Conservation (phyloP, 2,888 invertebrate species). For the Oligia fasciuncula region DNA sequence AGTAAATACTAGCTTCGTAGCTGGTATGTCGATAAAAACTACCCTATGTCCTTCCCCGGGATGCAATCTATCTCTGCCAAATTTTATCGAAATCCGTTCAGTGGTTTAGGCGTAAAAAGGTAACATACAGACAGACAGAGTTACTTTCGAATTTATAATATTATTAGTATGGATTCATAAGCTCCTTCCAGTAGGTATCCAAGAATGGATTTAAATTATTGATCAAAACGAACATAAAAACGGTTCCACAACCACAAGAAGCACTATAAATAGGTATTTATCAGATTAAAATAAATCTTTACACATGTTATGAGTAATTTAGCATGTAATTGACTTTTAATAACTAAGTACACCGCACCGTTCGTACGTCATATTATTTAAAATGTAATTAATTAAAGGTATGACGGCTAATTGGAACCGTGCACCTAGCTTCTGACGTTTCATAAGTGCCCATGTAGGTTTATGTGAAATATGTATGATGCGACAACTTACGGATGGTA, state of each 20-base stretch:
- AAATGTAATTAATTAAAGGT: neutral
- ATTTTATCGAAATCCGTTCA: no score
- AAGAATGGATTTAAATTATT: neutral
- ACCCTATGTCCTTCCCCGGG: no score
- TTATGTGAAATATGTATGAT: neutral
- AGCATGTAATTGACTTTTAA: slow-evolving; percentile 3
- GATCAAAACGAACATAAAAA: neutral
- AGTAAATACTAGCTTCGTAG: no score
- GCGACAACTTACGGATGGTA: slow-evolving; percentile 83
- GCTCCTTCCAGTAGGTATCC: no score
- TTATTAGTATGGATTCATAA: no score
- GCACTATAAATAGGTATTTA: no score
- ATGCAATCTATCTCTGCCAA: no score
- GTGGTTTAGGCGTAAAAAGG: no score
- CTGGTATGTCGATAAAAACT: no score
- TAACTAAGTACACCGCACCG: neutral
- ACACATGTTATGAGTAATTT: slow-evolving; percentile 1
- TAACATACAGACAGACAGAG: no score
- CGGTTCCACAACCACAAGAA: neutral
- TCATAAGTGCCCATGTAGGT: neutral
- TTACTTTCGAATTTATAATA: no score
- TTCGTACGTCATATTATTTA: neutral
- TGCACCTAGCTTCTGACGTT: neutral
- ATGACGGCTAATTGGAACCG: neutral
- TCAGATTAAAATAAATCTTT: neutral